These are phyloP conservation scores for Quadroppia sp. DNA, from an alignment of 2,888 invertebrate species.

Conservation along the genomic window DNA sequence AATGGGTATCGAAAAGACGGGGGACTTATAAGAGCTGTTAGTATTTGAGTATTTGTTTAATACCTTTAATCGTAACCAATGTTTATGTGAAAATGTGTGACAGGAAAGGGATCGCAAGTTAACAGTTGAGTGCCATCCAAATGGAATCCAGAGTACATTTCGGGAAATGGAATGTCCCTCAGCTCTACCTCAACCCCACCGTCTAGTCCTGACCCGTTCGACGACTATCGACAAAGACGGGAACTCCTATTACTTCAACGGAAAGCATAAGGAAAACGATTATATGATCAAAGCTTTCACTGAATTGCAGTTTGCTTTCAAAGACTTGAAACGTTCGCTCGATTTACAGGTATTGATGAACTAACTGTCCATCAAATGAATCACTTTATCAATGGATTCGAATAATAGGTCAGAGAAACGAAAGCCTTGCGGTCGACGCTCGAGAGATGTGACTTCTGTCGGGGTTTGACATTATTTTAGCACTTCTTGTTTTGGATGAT, in stretches of 20 bases:
- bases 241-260: background rate
- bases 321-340: constrained; percentile 45
- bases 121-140: background rate
- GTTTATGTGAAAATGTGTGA: background rate
- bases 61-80: background rate
- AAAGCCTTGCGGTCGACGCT: constrained; percentile 66
- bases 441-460: constrained; percentile 65
- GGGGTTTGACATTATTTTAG: constrained; percentile 46
- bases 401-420: constrained; percentile 60
- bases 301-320: constrained; percentile 44
- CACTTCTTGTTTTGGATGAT: too few species aligned
- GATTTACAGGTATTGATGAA: constrained; percentile 45
- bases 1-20: constrained; percentile 14
- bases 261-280: constrained; percentile 41
- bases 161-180: constrained; percentile 16
- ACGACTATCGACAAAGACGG: constrained; percentile 12
- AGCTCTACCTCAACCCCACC: background rate
- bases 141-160: background rate
- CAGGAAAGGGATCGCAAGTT: constrained; percentile 15
- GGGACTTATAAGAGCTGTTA: constrained; percentile 13
- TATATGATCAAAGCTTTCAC: constrained; percentile 43
- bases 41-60: background rate
- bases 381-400: background rate
- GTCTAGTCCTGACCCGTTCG: constrained; percentile 1
- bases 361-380: background rate